Conservation (phyloP, 2,113 vertebrate species). For the Lamprologus tigripictilis region DNA sequence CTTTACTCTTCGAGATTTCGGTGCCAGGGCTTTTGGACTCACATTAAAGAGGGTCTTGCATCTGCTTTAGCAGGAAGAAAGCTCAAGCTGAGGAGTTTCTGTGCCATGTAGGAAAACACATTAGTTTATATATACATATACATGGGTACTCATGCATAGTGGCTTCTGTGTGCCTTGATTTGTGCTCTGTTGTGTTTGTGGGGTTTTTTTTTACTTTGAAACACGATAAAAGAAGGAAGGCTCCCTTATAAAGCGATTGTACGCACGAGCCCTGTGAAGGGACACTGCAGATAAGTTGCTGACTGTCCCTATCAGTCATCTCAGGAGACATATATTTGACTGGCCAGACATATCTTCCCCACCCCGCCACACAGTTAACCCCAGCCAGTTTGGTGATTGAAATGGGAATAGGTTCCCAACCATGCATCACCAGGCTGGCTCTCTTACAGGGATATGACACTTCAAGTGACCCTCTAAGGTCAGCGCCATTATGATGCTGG, state of each 20-base stretch:
- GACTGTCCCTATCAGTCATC: background rate
- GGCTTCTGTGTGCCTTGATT: background rate
- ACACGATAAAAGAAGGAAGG: background rate
- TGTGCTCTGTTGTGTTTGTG: background rate
- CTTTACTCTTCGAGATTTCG: background rate
- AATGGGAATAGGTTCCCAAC: background rate
- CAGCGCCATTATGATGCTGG: slow-evolving; percentile 35
- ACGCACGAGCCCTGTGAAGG: background rate
- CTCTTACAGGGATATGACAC: slow-evolving; percentile 28
- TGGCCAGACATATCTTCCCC: background rate
- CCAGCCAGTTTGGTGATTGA: slow-evolving; percentile 16
- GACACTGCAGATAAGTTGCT: background rate
- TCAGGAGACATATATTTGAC: background rate
- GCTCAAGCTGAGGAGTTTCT: background rate
- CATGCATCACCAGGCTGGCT: slow-evolving; percentile 12
- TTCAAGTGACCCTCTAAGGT: slow-evolving; percentile 25
- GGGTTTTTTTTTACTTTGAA: rapidly evolving
- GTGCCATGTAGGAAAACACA: background rate
- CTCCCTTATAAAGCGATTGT: background rate
- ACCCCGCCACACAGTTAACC: background rate
- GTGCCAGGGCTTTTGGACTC: slow-evolving; percentile 13
- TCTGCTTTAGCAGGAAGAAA: slow-evolving; percentile 2
- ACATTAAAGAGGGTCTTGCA: slow-evolving; percentile 18
- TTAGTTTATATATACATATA: background rate
- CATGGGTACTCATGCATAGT: background rate